These are phyloP conservation scores for Brachionichthys hirsutus DNA, from an alignment of 2,113 vertebrate genomes.

Conservation along the genomic window DNA sequence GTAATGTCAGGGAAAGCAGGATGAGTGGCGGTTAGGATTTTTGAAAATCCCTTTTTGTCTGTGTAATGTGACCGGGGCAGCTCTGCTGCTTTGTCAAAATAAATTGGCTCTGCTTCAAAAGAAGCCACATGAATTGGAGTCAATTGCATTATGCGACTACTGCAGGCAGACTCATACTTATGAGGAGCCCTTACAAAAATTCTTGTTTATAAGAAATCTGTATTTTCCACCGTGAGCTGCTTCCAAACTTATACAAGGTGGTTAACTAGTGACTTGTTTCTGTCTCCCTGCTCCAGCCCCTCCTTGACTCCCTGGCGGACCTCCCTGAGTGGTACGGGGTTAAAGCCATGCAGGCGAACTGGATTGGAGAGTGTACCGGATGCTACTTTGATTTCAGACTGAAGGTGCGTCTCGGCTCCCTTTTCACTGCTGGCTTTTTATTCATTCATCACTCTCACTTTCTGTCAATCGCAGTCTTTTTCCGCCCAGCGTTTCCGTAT, in stretches of 20 bases:
- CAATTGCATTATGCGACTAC: constrained; percentile 27
- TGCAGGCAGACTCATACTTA: constrained; percentile 16
- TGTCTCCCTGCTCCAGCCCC: constrained; percentile 76
- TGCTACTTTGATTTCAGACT: constrained; percentile 89
- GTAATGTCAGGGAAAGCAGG: constrained; percentile 45
- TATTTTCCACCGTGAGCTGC: constrained; percentile 2
- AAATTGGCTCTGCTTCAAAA: constrained; percentile 47
- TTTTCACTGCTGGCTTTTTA: constrained; percentile 12
- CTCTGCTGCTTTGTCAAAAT: constrained; percentile 52
- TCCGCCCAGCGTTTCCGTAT: constrained; percentile 8
- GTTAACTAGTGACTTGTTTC: constrained; percentile 20
- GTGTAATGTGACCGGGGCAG: constrained; percentile 46
- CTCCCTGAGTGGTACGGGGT: constrained; percentile 97
- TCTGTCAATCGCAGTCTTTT: constrained; percentile 25
- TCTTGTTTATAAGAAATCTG: neutral
- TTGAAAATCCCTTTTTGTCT: constrained; percentile 51
- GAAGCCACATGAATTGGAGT: constrained; percentile 30
- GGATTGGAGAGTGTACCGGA: constrained; percentile 93
- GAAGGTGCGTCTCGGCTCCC: constrained; percentile 80
- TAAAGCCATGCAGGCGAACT: constrained; percentile 97
- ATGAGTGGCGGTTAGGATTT: constrained; percentile 51
- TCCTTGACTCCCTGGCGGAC: constrained; percentile 85
- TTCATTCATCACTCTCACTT: constrained; percentile 35
- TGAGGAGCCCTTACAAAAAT: constrained; percentile 5
- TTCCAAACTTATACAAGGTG: constrained; percentile 25